Conservation (phyloP, 2,888 invertebrate species). For the Penaeus monodon region DNA sequence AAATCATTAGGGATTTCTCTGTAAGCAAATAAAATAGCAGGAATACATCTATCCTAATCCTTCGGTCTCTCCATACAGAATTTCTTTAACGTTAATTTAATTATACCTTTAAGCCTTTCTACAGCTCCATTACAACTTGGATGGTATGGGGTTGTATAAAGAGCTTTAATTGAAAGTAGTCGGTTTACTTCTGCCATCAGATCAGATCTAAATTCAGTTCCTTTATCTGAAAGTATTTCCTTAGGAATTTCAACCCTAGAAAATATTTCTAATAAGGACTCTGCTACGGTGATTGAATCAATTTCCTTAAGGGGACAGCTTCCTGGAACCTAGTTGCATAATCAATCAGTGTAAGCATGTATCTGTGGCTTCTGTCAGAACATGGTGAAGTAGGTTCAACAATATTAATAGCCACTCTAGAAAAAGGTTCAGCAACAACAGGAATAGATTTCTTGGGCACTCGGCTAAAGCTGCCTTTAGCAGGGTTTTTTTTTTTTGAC, state of each 20-base stretch:
- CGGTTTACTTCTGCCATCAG: conserved; percentile 20
- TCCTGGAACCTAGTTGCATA: conserved; percentile 28
- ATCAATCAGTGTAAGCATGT: conserved; percentile 22
- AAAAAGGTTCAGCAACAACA: conserved; percentile 13
- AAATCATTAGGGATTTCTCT: no score
- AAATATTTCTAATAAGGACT: conserved; percentile 2
- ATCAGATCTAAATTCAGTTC: background rate
- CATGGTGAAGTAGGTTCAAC: conserved; percentile 16
- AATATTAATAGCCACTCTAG: conserved; percentile 16
- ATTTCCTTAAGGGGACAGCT: background rate
- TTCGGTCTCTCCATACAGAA: background rate
- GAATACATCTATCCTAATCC: no score
- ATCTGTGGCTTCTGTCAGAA: conserved; percentile 8
- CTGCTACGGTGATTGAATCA: conserved; percentile 9
- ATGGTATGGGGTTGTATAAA: no score
- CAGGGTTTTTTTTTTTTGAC: no score
- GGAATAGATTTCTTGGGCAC: conserved; percentile 14
- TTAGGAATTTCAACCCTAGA: background rate
- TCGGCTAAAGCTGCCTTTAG: background rate
- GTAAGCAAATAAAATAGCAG: no score
- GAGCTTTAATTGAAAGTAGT: background rate
- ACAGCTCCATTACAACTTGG: background rate
- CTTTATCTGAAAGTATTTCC: no score
- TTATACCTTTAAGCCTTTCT: background rate
- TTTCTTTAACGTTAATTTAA: background rate